A percentile compares a stretch with the other conserved stretches of the same genome.
Evolutionary conservation across 2,888 invertebrate species (phyloP).

Genomic region (Urechis unicinctus): DNA sequence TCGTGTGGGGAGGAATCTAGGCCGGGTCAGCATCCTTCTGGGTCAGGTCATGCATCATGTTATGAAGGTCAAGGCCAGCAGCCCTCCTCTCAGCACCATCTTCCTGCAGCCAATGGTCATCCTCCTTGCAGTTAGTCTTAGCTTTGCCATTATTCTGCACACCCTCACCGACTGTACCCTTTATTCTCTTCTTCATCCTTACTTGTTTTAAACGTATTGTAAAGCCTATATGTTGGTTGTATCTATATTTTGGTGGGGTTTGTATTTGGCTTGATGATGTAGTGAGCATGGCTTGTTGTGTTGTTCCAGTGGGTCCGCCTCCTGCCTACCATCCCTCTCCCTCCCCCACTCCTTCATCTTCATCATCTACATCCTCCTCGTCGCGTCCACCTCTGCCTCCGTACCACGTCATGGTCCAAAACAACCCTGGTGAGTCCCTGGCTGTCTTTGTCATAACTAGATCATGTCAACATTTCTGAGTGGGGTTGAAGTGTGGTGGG

Average conservation of each 20-base stretch:
- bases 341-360: slow-evolving; percentile 2
- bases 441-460: neutral
- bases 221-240: too few species aligned
- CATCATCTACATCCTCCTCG: neutral
- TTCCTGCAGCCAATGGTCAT: too few species aligned
- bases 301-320: neutral
- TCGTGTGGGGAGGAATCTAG: neutral
- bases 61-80: neutral
- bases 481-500: too few species aligned
- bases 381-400: slow-evolving; percentile 40
- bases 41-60: neutral
- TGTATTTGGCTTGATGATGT: neutral
- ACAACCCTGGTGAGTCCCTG: slow-evolving; percentile 27
- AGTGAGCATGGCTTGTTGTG: neutral
- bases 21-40: neutral
- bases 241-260: neutral
- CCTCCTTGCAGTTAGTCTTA: too few species aligned
- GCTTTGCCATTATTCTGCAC: too few species aligned
- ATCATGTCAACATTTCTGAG: too few species aligned
- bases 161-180: too few species aligned
- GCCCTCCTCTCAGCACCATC: too few species aligned
- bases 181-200: too few species aligned
- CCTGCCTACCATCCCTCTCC: neutral
- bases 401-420: slow-evolving; percentile 43
- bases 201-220: too few species aligned